A percentile compares a stretch with the other conserved stretches of the same genome.
These are phyloP conservation scores for Drusus annulatus DNA, from an alignment of 1,140 invertebrate genomes.

Conservation along the genomic window DNA sequence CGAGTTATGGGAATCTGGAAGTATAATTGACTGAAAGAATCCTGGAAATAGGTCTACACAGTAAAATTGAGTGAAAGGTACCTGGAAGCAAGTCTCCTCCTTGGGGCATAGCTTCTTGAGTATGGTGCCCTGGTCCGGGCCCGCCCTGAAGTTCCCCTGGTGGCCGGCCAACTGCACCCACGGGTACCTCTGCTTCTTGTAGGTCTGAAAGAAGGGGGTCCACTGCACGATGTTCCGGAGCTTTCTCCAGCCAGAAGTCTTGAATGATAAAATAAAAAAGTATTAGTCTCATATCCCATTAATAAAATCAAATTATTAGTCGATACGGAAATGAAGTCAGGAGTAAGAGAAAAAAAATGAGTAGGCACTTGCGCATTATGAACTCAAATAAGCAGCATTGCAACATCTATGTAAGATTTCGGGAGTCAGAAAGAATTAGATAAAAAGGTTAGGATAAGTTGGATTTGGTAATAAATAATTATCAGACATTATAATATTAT, in stretches of 20 bases:
- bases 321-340: background rate
- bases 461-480: no score
- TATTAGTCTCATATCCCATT: background rate
- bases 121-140: conserved; percentile 92
- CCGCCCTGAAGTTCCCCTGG: conserved; percentile 95
- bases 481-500: no score
- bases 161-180: conserved; percentile 96
- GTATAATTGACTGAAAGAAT: no score
- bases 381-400: background rate
- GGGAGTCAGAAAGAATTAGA: no score
- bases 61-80: conserved; percentile 57
- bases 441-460: no score
- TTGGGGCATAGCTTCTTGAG: conserved; percentile 92
- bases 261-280: conserved; percentile 67
- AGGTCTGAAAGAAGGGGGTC: conserved; percentile 97
- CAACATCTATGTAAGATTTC: background rate
- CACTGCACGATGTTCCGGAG: conserved; percentile 94
- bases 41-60: no score
- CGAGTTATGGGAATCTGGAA: no score
- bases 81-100: conserved; percentile 89
- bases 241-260: conserved; percentile 95
- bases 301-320: background rate
- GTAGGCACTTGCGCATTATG: background rate
- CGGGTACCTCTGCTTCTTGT: conserved; percentile 95
- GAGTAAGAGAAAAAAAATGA: background rate